Conservation (phyloP, 2,797 vertebrate species). For the Gallinago stenura region DNA sequence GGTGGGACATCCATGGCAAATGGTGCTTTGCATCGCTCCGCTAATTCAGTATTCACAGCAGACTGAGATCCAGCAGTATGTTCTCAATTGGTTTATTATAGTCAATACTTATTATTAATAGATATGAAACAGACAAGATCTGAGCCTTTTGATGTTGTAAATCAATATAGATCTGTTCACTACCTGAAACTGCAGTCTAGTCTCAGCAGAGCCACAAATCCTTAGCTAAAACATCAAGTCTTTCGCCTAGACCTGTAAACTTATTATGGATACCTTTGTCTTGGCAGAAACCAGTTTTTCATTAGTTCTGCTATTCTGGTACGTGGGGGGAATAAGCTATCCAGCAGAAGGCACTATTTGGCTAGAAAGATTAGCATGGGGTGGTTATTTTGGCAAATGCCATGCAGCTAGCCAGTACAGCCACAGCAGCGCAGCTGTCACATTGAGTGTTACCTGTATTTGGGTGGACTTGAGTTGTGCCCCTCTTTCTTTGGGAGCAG, state of each 20-base stretch:
- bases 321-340: background rate
- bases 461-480: background rate
- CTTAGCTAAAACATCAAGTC: background rate
- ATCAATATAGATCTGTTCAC: background rate
- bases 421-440: background rate
- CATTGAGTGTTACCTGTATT: background rate
- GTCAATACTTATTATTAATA: constrained; percentile 64
- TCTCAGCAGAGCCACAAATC: constrained; percentile 31
- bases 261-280: background rate
- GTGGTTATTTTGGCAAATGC: background rate
- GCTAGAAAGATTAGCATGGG: background rate
- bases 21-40: background rate
- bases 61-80: background rate
- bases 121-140: constrained; percentile 36
- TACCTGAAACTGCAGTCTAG: background rate
- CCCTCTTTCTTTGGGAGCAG: background rate
- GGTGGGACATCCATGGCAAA: background rate
- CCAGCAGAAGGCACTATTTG: background rate
- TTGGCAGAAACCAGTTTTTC: background rate
- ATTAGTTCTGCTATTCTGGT: background rate
- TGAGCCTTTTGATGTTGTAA: constrained; percentile 37
- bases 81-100: constrained; percentile 36
- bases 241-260: background rate
- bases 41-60: background rate
- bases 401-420: background rate